Base-by-base conservation (phyloP, 2,113 vertebrate species). In the Notothenia coriiceps region DNA sequence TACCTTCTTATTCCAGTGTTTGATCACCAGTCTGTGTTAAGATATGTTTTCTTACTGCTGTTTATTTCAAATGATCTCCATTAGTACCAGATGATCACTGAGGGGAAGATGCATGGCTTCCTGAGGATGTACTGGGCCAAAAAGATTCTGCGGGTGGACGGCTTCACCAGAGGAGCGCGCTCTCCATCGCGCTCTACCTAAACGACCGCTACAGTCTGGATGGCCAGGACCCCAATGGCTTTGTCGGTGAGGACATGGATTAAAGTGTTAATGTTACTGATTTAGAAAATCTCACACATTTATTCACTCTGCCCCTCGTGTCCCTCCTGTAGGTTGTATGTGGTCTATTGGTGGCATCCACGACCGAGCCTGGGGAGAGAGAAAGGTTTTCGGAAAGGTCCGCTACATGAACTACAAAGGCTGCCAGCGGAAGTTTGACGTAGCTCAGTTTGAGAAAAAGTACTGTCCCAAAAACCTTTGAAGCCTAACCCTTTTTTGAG, bases 121-220 rank as follows among this genome's bases (percentile, higher is more conserved):
- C 44, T 98, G 70, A 91, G 96, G 56, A 98, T 98, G 97, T 97
- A 98, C 88, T 98, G 97, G 97, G 97, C 97, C 80, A 98, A 98
- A 86, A 98, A 98, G 91, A 97, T 98, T 67, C 90, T 97, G 83
- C n/a, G 97, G 98, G 92, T 98, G 97, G 97, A 97, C 96, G 0
- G 72, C 1, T 0, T 96, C 96, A 0, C 96, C 97, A 0, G 95
- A 97, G 77, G 96, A 97, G 80, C n/a, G 96, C 96, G 1, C 92
- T 98, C 18, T 90, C 83, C 12, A 96, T 96, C 17, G 93, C 96
- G 64, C 94, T 98, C 50, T 97, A 97, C 88, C 92, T 98, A 17
- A 98, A 96, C 0, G 96, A 97, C 59, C 95, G 94, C 79, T 97
- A 96, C 0, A 76, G 94, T 84, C 91, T 97, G 82, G 97, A 98